Evolutionary conservation across 1,140 invertebrate species (phyloP).

Genomic region (Drosophila erecta): DNA sequence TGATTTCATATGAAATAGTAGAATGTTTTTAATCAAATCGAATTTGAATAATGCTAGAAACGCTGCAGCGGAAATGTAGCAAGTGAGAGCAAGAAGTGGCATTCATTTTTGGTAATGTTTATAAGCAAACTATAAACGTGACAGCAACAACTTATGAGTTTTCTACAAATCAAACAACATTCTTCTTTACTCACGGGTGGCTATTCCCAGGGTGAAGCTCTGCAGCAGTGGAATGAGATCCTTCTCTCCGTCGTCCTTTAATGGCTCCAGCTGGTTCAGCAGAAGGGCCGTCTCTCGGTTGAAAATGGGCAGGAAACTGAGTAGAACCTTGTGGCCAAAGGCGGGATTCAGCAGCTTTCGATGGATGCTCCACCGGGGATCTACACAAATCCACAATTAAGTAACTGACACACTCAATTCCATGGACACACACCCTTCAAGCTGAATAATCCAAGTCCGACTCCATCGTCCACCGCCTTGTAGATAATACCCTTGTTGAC

Average conservation of each 20-base stretch:
- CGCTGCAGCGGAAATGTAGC: too few species aligned
- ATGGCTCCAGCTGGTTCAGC: slow-evolving; percentile 36
- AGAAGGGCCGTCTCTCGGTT: slow-evolving; percentile 57
- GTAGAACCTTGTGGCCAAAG: slow-evolving; percentile 71
- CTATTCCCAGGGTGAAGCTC: slow-evolving; percentile 63
- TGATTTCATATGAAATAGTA: slow-evolving; percentile 2
- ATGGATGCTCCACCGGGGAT: slow-evolving; percentile 71
- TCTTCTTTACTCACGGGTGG: slow-evolving; percentile 60
- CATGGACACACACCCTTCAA: slow-evolving; percentile 36
- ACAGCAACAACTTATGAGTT: too few species aligned
- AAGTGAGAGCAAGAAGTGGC: too few species aligned
- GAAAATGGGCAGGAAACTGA: slow-evolving; percentile 73
- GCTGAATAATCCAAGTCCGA: slow-evolving; percentile 71
- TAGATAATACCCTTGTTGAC: slow-evolving; percentile 78
- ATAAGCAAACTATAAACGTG: too few species aligned
- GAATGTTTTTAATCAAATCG: too few species aligned
- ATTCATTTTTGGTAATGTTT: too few species aligned
- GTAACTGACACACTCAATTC: background rate
- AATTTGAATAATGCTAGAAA: too few species aligned
- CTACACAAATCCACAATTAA: slow-evolving; percentile 24
- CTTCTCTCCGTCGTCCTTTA: slow-evolving; percentile 37
- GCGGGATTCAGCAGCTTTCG: slow-evolving; percentile 74
- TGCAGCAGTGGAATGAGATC: slow-evolving; percentile 64
- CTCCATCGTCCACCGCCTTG: slow-evolving; percentile 66
- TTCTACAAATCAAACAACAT: too few species aligned